phyloP scores from a whole-genome alignment of 2,888 invertebrate species.

The Neoitamus cyanurus region DNA sequence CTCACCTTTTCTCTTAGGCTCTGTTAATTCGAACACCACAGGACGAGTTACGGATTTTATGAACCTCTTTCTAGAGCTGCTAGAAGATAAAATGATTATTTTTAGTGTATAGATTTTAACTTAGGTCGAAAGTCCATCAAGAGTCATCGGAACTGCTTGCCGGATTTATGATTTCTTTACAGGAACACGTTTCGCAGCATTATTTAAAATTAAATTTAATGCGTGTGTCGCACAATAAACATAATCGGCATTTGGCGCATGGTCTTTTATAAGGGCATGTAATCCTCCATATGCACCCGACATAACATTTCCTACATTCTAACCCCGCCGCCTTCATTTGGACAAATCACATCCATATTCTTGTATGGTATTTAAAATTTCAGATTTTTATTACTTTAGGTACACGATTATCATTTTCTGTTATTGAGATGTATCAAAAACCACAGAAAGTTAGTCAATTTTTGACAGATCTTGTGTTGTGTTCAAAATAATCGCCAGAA shows the following conservation, averaged over 20 bases:
- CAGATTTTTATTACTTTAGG: slow-evolving; percentile 16
- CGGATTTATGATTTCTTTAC: background rate
- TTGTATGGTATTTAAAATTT: background rate
- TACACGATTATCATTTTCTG: background rate
- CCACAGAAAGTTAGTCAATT: slow-evolving; percentile 30
- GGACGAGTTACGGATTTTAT: no score
- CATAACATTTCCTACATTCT: slow-evolving; percentile 24
- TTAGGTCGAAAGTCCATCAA: no score
- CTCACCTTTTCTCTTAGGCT: no score
- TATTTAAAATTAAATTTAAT: slow-evolving; percentile 9
- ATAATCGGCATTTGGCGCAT: background rate
- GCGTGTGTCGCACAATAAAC: slow-evolving; percentile 7
- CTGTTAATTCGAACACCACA: no score
- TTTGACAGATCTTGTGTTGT: slow-evolving; percentile 11
- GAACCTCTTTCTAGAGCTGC: no score
- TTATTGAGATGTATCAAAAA: slow-evolving; percentile 16
- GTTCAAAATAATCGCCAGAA: no score
- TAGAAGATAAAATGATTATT: no score
- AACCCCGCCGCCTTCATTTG: slow-evolving; percentile 22
- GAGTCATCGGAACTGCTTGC: no score
- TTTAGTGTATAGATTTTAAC: no score
- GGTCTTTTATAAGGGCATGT: slow-evolving; percentile 3
- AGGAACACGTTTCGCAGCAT: background rate
- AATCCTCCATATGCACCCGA: slow-evolving; percentile 22
- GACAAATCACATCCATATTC: slow-evolving; percentile 28